Percentiles rank a stretch among this genome's conserved stretches.
Evolutionary conservation across 2,888 invertebrate species (phyloP).

Genomic region (Gandaritis pyraliata): DNA sequence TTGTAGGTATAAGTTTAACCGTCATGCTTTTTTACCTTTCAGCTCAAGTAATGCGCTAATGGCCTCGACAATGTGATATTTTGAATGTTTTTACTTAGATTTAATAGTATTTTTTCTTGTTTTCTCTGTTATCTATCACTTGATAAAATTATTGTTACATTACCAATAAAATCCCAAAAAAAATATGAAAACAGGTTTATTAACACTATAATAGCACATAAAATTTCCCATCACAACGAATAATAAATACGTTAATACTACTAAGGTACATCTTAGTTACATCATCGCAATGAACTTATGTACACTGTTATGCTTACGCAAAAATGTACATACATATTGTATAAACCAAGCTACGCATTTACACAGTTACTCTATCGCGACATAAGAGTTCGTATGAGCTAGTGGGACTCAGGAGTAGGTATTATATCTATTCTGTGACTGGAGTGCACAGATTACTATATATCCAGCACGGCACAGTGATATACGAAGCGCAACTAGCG

Average conservation of each 20-base stretch:
- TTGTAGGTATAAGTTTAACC: no score
- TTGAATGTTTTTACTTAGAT: conserved; percentile 13
- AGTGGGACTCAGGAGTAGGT: no score
- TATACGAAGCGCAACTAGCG: no score
- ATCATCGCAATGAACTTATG: conserved; percentile 62
- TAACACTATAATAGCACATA: conserved; percentile 72
- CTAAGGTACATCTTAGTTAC: conserved; percentile 65
- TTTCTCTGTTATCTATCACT: neutral
- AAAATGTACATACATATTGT: conserved; percentile 31
- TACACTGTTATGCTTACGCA: conserved; percentile 44
- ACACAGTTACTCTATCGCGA: conserved; percentile 2
- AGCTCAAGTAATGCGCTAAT: conserved; percentile 6
- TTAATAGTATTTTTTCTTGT: conserved; percentile 8
- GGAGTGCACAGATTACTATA: no score
- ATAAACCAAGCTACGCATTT: conserved; percentile 6
- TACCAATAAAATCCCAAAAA: conserved; percentile 35
- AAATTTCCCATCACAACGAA: conserved; percentile 71
- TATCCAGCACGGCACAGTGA: no score
- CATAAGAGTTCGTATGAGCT: no score
- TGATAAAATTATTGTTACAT: conserved; percentile 17
- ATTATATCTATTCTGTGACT: no score
- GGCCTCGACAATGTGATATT: neutral
- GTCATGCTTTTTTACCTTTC: conserved; percentile 8
- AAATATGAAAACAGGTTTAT: conserved; percentile 66
- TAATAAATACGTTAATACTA: conserved; percentile 64